Conservation (phyloP, 2,797 vertebrate species). For the Fistularia commersonii region DNA sequence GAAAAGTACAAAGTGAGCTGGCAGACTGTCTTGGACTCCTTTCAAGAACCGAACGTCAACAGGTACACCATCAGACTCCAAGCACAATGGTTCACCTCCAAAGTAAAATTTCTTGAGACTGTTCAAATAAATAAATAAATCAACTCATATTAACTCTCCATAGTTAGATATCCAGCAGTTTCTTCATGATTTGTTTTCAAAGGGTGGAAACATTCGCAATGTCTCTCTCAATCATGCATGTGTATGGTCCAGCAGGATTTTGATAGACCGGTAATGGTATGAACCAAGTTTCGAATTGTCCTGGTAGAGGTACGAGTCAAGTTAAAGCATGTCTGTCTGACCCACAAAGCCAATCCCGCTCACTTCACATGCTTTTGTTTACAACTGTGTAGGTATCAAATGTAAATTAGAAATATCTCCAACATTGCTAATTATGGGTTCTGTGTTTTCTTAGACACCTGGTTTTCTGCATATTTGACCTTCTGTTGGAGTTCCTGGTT, state of each 20-base stretch:
- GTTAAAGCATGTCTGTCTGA: not conserved
- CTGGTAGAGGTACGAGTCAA: not conserved
- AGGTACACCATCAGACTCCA: slow-evolving; percentile 66
- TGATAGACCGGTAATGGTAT: no score
- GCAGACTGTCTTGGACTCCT: slow-evolving; percentile 83
- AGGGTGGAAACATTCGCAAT: no score
- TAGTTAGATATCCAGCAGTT: no score
- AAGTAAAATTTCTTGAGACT: not conserved
- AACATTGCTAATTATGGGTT: slow-evolving; percentile 17
- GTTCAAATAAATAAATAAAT: no score
- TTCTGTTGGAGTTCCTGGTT: slow-evolving; percentile 87
- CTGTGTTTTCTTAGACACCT: slow-evolving; percentile 79
- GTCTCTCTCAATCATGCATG: no score
- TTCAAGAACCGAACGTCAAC: slow-evolving; percentile 88
- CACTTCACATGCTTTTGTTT: no score
- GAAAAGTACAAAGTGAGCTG: slow-evolving; percentile 85
- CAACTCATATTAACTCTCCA: no score
- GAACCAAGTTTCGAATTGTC: no score
- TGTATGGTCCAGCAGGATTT: no score
- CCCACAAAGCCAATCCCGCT: not conserved
- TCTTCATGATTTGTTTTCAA: no score
- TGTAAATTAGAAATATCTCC: not conserved
- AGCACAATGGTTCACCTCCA: no score
- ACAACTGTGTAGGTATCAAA: not conserved
- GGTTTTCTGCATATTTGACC: slow-evolving; percentile 86